Conservation (phyloP, 2,113 vertebrate species). For the Paradoxurus hermaphroditus region DNA sequence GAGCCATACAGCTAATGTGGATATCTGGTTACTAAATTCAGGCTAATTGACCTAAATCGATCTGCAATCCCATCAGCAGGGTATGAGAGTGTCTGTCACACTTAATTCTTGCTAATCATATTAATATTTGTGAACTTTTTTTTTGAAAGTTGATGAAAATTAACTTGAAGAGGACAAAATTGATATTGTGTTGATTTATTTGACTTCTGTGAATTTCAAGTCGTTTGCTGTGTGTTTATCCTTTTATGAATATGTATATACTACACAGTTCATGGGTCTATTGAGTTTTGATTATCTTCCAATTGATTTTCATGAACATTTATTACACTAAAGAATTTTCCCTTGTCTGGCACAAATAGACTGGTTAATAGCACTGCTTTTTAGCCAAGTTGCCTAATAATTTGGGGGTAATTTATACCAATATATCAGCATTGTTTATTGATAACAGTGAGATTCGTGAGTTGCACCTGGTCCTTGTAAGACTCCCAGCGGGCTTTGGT, state of each 20-base stretch:
- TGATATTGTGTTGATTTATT: background rate
- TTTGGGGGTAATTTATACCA: background rate
- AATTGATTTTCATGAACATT: background rate
- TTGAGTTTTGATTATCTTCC: background rate
- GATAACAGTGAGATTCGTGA: background rate
- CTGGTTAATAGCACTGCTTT: background rate
- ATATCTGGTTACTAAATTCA: background rate
- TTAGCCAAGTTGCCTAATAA: background rate
- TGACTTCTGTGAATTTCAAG: background rate
- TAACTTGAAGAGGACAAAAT: background rate
- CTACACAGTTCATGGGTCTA: background rate
- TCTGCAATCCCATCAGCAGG: background rate
- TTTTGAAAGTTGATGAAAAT: background rate
- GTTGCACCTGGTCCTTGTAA: background rate
- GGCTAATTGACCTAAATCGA: background rate
- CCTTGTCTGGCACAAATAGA: background rate
- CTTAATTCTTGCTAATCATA: background rate
- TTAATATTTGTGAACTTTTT: background rate
- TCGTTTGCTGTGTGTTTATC: background rate
- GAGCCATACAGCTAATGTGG: background rate
- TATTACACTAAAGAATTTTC: background rate
- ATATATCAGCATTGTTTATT: background rate
- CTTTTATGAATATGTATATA: background rate
- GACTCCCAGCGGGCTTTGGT: background rate
- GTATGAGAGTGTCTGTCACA: background rate